A percentile compares a stretch with the other conserved stretches of the same genome.
These are phyloP conservation scores for Struthidea cinerea DNA, from an alignment of 2,113 vertebrate species.

Conservation along the genomic window DNA sequence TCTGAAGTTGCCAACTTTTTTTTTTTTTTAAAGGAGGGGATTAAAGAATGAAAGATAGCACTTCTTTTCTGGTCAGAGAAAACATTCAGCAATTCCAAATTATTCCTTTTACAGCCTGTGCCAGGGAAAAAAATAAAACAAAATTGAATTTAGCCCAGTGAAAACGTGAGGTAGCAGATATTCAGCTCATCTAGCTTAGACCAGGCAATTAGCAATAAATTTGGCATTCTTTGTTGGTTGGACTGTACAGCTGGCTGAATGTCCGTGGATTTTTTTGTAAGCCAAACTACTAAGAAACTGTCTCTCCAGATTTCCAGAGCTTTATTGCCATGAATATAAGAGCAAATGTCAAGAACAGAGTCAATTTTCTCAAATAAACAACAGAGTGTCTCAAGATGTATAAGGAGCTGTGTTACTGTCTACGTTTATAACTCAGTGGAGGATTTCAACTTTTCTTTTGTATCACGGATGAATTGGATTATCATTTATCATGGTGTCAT, in stretches of 20 bases:
- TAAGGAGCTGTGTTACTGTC: background rate
- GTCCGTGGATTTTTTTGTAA: background rate
- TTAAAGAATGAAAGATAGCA: background rate
- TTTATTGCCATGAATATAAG: background rate
- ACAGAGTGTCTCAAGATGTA: background rate
- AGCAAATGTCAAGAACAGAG: background rate
- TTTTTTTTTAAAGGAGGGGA: background rate
- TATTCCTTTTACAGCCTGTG: background rate
- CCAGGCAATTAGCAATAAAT: background rate
- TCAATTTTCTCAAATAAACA: background rate
- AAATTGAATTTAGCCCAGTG: background rate
- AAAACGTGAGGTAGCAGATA: background rate
- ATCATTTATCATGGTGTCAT: background rate
- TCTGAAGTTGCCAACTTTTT: background rate
- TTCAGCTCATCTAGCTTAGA: background rate
- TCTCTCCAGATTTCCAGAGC: background rate
- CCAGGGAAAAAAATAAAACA: background rate
- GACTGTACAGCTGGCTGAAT: background rate
- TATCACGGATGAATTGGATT: background rate
- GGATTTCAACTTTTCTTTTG: background rate
- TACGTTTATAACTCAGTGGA: background rate
- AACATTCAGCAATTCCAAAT: background rate
- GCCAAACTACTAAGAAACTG: background rate
- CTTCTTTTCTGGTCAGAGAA: background rate
- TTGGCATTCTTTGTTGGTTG: background rate